Base-by-base conservation (phyloP, 2,113 vertebrate species). In the Mustela lutreola region DNA sequence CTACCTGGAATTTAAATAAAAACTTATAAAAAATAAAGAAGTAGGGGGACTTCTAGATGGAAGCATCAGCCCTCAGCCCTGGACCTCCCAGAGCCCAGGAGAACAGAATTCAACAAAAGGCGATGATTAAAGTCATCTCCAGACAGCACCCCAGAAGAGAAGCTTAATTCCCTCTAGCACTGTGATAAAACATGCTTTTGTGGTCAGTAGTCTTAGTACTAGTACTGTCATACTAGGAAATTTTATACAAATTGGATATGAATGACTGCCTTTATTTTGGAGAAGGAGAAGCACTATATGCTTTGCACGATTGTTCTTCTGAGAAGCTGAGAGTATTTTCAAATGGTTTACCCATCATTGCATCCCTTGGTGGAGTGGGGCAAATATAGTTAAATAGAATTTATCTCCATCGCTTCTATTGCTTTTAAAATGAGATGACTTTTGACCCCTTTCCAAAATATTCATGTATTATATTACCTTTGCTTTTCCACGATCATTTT, bases 291-390 rank as follows among this genome's bases (percentile, higher is more conserved):
- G 1, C 18, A 62, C 31, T 93, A 5, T 26, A 42, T 67, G 2
- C n/a, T 93, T 62, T 70, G 86, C 18, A 89, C 19, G 3, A 75
- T 73, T 67, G 31, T 53, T 96, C 36, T 71, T 91, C 33, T 63
- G 53, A 95, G 16, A 95, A 86, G 7, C 39, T 83, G 26, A 91
- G 16, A 95, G 36, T 71, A 16, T 9, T 94, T 91, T 79, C 33
- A 89, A 48, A 24, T 50, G 21, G 79, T 65, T 83, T 53, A 73
- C 0, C 67, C 31, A 60, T 84, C 33, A 16, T 45, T 39, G 7
- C 53, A 39, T 75, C 58, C 26, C 24, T 45, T 31, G 15, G 53
- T 73, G 11, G 21, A 70, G 0, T 63, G 24, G 78, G 9, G 18
- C 24, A 90, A 80, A 63, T n/a, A 3, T 19, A 93, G 90, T 76